Percentiles rank a stretch among this genome's conserved stretches.
These are phyloP conservation scores for Gallirallus australis DNA, from an alignment of 2,797 vertebrate species.

Conservation along the genomic window DNA sequence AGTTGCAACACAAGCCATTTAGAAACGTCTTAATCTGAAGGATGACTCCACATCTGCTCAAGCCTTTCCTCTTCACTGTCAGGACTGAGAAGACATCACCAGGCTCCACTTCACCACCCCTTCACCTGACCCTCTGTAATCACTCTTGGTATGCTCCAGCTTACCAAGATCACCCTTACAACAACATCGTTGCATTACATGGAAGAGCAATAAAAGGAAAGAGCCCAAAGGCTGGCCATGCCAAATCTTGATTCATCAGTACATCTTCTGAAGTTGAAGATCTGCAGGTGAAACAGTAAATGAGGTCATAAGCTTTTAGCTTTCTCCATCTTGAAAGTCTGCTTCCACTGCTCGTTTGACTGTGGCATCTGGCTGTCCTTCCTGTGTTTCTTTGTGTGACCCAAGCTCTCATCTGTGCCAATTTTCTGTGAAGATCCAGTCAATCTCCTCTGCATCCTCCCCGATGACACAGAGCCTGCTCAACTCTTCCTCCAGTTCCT, in stretches of 20 bases:
- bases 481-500: background rate
- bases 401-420: background rate
- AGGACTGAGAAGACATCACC: background rate
- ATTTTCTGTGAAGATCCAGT: background rate
- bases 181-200: background rate
- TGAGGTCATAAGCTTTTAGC: background rate
- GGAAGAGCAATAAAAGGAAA: background rate
- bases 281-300: background rate
- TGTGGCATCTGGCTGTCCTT: background rate
- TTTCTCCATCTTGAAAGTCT: background rate
- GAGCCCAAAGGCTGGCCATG: background rate
- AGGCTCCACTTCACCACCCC: background rate
- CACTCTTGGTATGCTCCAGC: background rate
- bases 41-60: background rate
- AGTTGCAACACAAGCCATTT: background rate
- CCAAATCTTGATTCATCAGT: background rate
- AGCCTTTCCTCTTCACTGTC: background rate
- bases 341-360: background rate
- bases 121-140: background rate
- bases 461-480: background rate
- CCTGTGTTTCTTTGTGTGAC: background rate
- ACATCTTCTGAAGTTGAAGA: background rate
- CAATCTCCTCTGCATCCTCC: background rate
- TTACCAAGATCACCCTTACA: background rate
- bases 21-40: background rate